Evolutionary conservation across 1,140 invertebrate species (phyloP), one percentile per base, ranked within the genome.

Genomic region (Drosophila yakuba): DNA sequence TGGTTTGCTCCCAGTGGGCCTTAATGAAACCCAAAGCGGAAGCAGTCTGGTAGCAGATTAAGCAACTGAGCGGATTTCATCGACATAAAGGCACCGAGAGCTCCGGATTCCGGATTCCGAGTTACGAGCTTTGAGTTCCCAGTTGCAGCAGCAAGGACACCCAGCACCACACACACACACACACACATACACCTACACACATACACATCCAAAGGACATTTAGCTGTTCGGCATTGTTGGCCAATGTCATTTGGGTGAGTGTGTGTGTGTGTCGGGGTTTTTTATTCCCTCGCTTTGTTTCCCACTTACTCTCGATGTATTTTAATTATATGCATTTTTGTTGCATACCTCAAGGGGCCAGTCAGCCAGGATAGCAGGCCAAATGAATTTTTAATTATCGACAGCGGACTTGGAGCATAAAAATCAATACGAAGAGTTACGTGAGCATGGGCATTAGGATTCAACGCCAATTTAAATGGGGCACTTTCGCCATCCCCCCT

Each of bases 371-470:
- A 39, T 50, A 35, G 47, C 54, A 48, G 60, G 64, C 66, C 73
- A 88, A 88, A 89, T 88, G 80, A 89, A 89, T 89, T 90, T 88
- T 88, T 88, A 88, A 88, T 88, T 88, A 88, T 89, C 82, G 75
- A 54, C 67, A 69, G 39, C 51, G 60, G 32, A 55, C 28, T 38
- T 36, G 48, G 25, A 68, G 43, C 73, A 68, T 51, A n/a, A 88
- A 85, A 85, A 85, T 88, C 83, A 85, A 85, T 85, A 88, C 45
- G 38, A 52, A 51, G 51, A 23, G 35, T 39, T 52, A 51, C 38
- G 36, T 39, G 36, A 14, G n/a, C 14, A 35, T 35, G 14, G 23
- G 50, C 55, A 83, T 80, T 84, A 68, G 80, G 60, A 73, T 61
- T 59, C 54, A 60, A 71, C 41, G n/a, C 6, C 71, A 47, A 47